Base-by-base conservation (phyloP, 2,797 vertebrate genomes). In the Poecilia picta region DNA sequence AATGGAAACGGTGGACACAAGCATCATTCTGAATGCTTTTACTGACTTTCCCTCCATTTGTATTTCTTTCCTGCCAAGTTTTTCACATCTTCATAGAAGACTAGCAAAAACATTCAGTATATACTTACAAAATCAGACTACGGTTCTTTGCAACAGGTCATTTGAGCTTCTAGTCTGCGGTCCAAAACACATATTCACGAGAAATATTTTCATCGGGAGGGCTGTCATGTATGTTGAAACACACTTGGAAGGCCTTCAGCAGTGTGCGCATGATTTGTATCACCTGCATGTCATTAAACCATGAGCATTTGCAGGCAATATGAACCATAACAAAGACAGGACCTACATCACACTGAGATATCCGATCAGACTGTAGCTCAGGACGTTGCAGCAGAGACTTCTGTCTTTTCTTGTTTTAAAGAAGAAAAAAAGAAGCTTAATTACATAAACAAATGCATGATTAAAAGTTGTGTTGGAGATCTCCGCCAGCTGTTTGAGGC, bases 361-460 rank as follows among this genome's bases (percentile, higher is more conserved):
- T 89, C 82, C 78, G 86, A 92, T 89, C 55, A 49, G 79, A 80
- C 86, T 36, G 75, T 89, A 87, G 89, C 88, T 85, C 89, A 90
- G 78, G 82, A 91, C 88, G 89, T 81, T 83, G 68, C 74, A 84
- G 74, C 86, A 66, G 73, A 80, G 83, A 82, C 64, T 66, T 71
- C 45, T 10, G 84, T 33, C 66, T 73, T 41, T 25, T 73, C 39
- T 41, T 41, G 8, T 13, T 68, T 66, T 66, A 36, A 23, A 68
- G 39, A 57, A 28, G 8, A 23, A 25, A 3, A 51, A 51, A 53
- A 45, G n/a, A 53, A 75, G 87, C 88, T 89, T 91, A 93, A 94
- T 95, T 93, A 89, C 90, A 93, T 93, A 94, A 95, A 95, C 94
- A 95, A 93, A 93, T 89, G 93, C 89, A 88, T 95, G 94, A 95